Evolutionary conservation across 2,888 invertebrate genomes (phyloP).

Genomic region (Odiellus spinosus): DNA sequence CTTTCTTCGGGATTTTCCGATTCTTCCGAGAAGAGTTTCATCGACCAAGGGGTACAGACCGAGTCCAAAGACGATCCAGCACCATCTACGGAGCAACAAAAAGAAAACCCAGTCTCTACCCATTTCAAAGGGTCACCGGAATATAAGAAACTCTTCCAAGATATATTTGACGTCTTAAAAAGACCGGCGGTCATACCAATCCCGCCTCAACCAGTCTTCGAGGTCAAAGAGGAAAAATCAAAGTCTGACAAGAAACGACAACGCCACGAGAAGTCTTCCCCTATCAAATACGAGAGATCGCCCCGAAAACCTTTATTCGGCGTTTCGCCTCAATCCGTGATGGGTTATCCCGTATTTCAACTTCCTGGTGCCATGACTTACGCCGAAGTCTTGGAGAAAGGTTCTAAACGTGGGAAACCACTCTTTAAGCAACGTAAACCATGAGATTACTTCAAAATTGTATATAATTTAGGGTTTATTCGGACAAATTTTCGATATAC

Average conservation of each 20-base stretch:
- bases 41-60: not conserved
- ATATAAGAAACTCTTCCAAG: conserved; percentile 13
- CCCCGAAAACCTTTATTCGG: too few relatives aligned
- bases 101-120: conserved; percentile 6
- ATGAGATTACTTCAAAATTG: too few relatives aligned
- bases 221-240: too few relatives aligned
- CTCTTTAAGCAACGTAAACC: too few relatives aligned
- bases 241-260: too few relatives aligned
- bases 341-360: too few relatives aligned
- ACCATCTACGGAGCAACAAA: not conserved
- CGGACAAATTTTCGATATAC: too few relatives aligned
- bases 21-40: conserved; percentile 3
- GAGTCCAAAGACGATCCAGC: not conserved
- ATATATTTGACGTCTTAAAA: conserved; percentile 15
- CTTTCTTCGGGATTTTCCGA: conserved; percentile 19
- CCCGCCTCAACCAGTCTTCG: too few relatives aligned
- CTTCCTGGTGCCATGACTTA: not conserved
- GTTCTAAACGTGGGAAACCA: not conserved
- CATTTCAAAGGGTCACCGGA: conserved; percentile 10
- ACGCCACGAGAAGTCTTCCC: too few relatives aligned
- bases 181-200: not conserved
- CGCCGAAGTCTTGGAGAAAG: not conserved
- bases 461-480: too few relatives aligned
- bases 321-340: too few relatives aligned
- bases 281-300: too few relatives aligned